These are phyloP conservation scores for Eulimnadia texana DNA, from an alignment of 1,140 invertebrate species.

Conservation along the genomic window DNA sequence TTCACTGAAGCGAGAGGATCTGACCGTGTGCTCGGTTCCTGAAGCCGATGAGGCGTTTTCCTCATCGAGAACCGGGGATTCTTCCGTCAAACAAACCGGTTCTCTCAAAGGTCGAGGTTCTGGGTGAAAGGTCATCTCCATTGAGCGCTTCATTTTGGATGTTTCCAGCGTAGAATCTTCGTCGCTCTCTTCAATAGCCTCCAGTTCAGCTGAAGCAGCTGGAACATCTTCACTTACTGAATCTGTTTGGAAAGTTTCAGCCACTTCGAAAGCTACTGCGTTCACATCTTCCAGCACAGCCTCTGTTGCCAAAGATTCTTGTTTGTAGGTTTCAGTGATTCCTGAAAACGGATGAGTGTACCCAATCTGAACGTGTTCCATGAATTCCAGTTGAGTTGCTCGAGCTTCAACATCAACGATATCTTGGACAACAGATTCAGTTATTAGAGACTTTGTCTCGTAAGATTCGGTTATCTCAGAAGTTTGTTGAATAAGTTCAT, in stretches of 20 bases:
- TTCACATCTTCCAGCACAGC: slow-evolving; percentile 20
- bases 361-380: background rate
- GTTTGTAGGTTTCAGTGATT: slow-evolving; percentile 20
- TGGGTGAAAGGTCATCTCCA: slow-evolving; percentile 77
- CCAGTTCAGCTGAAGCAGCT: slow-evolving; percentile 18
- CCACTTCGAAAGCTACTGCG: slow-evolving; percentile 5
- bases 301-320: slow-evolving; percentile 22
- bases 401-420: background rate
- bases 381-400: background rate
- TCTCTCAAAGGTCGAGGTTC: slow-evolving; percentile 34
- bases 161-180: slow-evolving; percentile 4
- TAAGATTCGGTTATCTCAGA: no score
- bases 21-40: slow-evolving; percentile 20
- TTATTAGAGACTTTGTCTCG: no score
- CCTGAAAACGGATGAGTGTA: background rate
- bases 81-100: slow-evolving; percentile 21
- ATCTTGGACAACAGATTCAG: no score
- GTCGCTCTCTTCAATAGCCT: slow-evolving; percentile 16
- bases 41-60: background rate
- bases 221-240: no score
- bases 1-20: background rate
- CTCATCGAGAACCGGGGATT: slow-evolving; percentile 29
- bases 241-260: background rate
- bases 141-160: slow-evolving; percentile 59
- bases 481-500: no score